Evolutionary conservation across 2,113 vertebrate genomes (phyloP).

Genomic region (Anseranas semipalmata): DNA sequence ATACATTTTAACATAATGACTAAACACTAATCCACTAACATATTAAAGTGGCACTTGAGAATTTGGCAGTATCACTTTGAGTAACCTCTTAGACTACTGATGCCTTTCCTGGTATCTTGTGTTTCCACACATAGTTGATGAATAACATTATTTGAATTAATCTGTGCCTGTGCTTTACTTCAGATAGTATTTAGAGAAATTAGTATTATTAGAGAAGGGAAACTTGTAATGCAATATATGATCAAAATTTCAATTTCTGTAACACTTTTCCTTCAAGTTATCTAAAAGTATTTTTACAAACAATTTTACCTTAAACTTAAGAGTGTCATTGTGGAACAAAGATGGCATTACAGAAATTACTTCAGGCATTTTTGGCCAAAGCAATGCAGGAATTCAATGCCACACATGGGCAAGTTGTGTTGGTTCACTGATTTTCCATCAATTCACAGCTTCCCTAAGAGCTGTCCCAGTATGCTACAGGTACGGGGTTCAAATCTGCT

Average conservation of each 20-base stretch:
- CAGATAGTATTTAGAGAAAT: neutral
- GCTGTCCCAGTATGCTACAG: neutral
- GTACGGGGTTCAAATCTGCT: neutral
- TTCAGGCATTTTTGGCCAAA: neutral
- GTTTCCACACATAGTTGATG: conserved; percentile 12
- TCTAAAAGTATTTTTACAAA: neutral
- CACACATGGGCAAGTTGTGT: neutral
- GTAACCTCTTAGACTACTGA: neutral
- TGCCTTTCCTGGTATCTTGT: neutral
- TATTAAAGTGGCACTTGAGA: conserved; percentile 17
- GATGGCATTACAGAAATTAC: neutral
- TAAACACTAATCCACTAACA: neutral
- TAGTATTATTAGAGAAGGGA: neutral
- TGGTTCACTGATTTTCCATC: neutral
- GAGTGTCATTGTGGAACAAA: neutral
- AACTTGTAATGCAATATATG: neutral
- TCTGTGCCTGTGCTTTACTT: neutral
- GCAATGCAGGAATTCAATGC: neutral
- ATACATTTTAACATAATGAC: neutral
- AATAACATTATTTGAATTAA: neutral
- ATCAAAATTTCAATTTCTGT: neutral
- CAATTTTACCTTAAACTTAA: neutral
- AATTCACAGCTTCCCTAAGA: neutral
- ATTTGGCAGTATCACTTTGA: conserved; percentile 29
- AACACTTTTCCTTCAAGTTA: neutral